A percentile compares a stretch with the other conserved stretches of the same genome.
Conservation (phyloP, 2,888 invertebrate species). For the Aproaerema taeniolella region DNA sequence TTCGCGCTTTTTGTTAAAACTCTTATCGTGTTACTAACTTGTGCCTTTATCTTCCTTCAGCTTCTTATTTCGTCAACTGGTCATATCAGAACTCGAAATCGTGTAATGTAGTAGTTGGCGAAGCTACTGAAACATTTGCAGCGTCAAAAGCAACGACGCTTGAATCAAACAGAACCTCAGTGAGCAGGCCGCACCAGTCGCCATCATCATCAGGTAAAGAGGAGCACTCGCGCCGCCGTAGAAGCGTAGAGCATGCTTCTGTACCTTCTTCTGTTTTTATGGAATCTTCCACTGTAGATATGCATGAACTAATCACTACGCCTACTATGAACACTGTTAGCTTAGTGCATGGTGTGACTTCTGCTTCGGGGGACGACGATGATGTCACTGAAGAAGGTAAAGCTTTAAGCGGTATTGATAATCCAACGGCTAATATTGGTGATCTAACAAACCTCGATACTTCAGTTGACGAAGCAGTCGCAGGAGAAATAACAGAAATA, state of each 20-base stretch:
- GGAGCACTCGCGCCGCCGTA: conserved; percentile 81
- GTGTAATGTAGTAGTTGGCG: conserved; percentile 90
- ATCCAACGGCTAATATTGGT: conserved; percentile 39
- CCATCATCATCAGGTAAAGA: conserved; percentile 73
- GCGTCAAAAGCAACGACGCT: conserved; percentile 84
- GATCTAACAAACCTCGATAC: conserved; percentile 54
- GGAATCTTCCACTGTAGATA: conserved; percentile 64
- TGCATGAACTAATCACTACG: conserved; percentile 69
- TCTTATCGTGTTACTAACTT: neutral
- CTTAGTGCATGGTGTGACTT: conserved; percentile 70
- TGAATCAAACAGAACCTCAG: conserved; percentile 83
- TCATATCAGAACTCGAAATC: conserved; percentile 90
- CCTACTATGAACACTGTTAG: conserved; percentile 60
- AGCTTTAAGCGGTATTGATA: conserved; percentile 42
- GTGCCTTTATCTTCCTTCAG: conserved; percentile 74
- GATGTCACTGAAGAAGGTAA: conserved; percentile 33
- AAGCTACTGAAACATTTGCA: conserved; percentile 82
- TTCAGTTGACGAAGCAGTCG: too few relatives aligned
- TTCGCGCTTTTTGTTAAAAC: conserved; percentile 2
- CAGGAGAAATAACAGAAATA: too few relatives aligned
- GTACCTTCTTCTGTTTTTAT: conserved; percentile 48
- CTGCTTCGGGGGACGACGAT: conserved; percentile 26
- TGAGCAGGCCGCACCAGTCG: conserved; percentile 80
- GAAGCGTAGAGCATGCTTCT: conserved; percentile 81
- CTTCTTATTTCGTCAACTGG: conserved; percentile 90